A percentile compares a stretch with the other conserved stretches of the same genome.
Evolutionary conservation across 2,113 vertebrate species (phyloP).

Genomic region (Micromys minutus): DNA sequence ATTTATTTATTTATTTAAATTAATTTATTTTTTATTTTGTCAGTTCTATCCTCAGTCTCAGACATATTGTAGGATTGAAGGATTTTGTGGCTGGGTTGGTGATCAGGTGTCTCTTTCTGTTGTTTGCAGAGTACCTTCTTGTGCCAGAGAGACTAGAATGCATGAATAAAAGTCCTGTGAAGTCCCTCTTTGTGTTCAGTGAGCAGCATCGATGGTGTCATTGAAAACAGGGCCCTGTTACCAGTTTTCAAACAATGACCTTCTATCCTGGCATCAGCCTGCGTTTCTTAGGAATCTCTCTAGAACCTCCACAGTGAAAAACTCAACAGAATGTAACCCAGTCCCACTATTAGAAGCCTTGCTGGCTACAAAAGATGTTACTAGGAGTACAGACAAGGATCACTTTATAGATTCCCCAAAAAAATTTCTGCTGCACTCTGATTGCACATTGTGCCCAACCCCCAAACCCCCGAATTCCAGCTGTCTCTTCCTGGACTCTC

Average conservation of each 20-base stretch:
- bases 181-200: background rate
- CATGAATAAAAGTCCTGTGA: background rate
- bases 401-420: background rate
- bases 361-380: background rate
- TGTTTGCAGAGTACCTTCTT: background rate
- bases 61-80: background rate
- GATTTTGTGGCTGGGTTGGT: background rate
- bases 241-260: background rate
- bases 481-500: background rate
- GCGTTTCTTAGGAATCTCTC: background rate
- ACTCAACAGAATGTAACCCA: background rate
- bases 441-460: background rate
- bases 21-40: background rate
- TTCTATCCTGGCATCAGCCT: background rate
- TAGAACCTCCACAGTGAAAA: background rate
- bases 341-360: background rate
- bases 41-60: background rate
- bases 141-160: background rate
- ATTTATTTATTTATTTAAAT: background rate
- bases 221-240: background rate
- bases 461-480: background rate
- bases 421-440: background rate
- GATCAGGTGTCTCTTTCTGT: background rate
- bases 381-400: background rate
- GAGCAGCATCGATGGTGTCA: background rate